phyloP scores from a whole-genome alignment of 1,140 invertebrate genomes.

The Brachionus rotundiformis region DNA sequence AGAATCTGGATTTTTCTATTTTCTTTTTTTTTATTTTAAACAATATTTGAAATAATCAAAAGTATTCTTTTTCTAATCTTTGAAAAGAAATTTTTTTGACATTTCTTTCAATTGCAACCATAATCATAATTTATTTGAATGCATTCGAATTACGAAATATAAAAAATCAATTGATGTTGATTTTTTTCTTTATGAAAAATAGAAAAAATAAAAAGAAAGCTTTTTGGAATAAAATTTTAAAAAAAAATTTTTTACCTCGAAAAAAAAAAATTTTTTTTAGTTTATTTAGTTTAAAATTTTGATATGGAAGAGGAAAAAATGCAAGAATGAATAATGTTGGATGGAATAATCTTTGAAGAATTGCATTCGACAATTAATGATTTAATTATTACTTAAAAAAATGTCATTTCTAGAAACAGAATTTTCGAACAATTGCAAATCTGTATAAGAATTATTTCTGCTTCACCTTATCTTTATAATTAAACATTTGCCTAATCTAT shows the following conservation, averaged over 20 bases:
- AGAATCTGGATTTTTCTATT: background rate
- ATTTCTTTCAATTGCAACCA: slow-evolving; percentile 5
- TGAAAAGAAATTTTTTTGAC: slow-evolving; percentile 25
- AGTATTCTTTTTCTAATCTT: slow-evolving; percentile 40
- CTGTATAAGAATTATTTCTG: background rate
- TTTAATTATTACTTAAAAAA: slow-evolving; percentile 11
- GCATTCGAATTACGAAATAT: background rate
- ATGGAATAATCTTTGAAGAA: background rate
- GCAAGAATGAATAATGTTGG: background rate
- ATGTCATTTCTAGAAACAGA: background rate
- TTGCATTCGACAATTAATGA: background rate
- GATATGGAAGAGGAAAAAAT: background rate
- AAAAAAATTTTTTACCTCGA: too few relatives aligned
- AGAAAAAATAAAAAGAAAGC: too few relatives aligned
- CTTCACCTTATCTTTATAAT: background rate
- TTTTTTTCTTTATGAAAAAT: background rate
- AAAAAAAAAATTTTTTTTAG: too few relatives aligned
- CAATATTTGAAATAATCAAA: slow-evolving; percentile 3
- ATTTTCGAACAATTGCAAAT: background rate
- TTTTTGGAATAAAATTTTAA: too few relatives aligned
- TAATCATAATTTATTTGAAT: slow-evolving; percentile 36
- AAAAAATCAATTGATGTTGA: background rate
- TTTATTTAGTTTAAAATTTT: too few relatives aligned
- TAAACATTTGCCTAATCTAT: background rate
- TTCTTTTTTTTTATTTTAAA: background rate